Base-by-base conservation (phyloP, 2,888 invertebrate species). In the Pemphredon lugubris region DNA sequence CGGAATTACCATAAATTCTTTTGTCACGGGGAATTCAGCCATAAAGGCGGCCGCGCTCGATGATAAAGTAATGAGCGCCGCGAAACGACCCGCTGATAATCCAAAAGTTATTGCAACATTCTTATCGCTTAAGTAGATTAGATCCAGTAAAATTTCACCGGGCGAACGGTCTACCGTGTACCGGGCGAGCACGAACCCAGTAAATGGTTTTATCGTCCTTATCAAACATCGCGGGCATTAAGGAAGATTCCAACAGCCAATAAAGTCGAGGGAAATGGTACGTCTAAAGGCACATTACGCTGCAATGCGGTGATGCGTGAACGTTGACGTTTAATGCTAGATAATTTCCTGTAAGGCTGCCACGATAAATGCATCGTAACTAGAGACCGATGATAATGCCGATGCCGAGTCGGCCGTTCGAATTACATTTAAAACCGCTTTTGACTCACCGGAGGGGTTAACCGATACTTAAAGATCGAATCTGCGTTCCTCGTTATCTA, bases 311-410 rank as follows among this genome's bases (percentile, higher is more conserved):
- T 57, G 42, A 64, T 72, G 48, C 57, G 57, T 71, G 47, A 47
- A n/a, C 30, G 50, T 34, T 44, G 55, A 54, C 70, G 44, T 59
- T 59, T 55, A 30, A 6, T n/a, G 40, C 39, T 55, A 68, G 20
- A 69, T 51, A 69, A 71, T 71, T 69, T 71, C 71, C 71, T 60
- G 69, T 21, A 21, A 42, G 57, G 40, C 1, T 34, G 9, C 1
- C 34, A 4, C 26, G n/a, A n/a, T n/a, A n/a, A 2, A 30, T 30
- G 44, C 58, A 45, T 16, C 37, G 9, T 50, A 9, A 9, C 6
- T 30, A 30, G 9, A 30, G 6, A 30, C 30, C 30, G 1, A 9
- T 9, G n/a, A n/a, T n/a, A n/a, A n/a, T 26, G 26, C 26, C 26
- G 26, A 26, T 26, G 26, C 26, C 26, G n/a, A 34, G n/a, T n/a